Evolutionary conservation across 2,113 vertebrate species (phyloP).

Genomic region (Cyprichromis sp.): DNA sequence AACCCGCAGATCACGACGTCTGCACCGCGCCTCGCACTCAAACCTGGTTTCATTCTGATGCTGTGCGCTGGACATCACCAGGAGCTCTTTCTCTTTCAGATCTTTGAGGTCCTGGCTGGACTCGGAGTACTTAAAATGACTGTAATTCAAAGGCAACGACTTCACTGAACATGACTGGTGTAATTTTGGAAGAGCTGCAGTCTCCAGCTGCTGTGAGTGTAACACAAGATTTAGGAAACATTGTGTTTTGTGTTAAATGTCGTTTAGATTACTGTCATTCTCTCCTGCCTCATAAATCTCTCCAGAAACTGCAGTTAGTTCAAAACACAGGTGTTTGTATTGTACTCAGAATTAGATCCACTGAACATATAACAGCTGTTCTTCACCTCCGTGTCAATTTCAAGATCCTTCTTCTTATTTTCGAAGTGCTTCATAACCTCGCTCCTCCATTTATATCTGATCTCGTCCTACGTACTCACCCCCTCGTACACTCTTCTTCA

Average conservation of each 20-base stretch:
- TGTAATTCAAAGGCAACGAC: background rate
- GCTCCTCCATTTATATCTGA: background rate
- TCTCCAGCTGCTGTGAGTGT: background rate
- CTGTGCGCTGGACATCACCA: background rate
- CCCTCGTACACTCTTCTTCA: background rate
- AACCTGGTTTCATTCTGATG: background rate
- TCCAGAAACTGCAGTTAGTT: background rate
- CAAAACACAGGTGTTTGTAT: no score
- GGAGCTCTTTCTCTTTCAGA: background rate
- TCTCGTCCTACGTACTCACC: background rate
- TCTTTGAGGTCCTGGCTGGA: background rate
- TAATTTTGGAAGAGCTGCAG: background rate
- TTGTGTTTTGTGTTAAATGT: background rate
- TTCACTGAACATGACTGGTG: fast-evolving
- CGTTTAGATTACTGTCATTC: fast-evolving
- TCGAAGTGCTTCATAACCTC: no score
- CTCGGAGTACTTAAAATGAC: background rate
- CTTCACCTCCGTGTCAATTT: no score
- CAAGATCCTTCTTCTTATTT: no score
- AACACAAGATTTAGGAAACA: background rate
- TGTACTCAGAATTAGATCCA: no score
- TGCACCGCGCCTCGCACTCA: fast-evolving
- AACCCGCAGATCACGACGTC: background rate
- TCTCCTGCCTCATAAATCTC: background rate
- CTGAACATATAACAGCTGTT: no score